These are phyloP conservation scores for Hydrolagus colliei DNA, from an alignment of 2,797 vertebrate genomes.

Conservation along the genomic window DNA sequence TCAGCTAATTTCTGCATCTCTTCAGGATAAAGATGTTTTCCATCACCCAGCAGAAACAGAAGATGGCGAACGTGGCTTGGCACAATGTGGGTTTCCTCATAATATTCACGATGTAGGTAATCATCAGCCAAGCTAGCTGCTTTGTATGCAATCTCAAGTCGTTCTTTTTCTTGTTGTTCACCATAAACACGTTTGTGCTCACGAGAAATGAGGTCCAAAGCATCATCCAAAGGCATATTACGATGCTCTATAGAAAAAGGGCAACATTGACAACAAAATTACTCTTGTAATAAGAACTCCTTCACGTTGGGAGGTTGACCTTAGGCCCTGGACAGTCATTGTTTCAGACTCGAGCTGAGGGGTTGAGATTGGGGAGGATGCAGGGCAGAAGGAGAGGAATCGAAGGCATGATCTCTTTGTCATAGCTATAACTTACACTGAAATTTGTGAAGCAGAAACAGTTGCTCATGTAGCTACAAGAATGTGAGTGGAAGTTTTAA, in stretches of 20 bases:
- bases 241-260: conserved; percentile 52
- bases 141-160: conserved; percentile 52
- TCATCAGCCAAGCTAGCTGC: conserved; percentile 62
- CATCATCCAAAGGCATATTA: conserved; percentile 69
- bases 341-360: no score
- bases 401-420: no score
- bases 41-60: conserved; percentile 57
- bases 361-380: no score
- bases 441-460: no score
- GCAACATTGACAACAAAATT: background rate
- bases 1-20: conserved; percentile 55
- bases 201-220: conserved; percentile 54
- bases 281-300: background rate
- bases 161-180: conserved; percentile 47
- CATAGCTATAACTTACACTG: no score
- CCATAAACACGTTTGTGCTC: conserved; percentile 53
- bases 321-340: no score
- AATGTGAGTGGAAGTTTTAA: background rate
- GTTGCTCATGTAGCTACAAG: no score
- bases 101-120: conserved; percentile 56
- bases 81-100: conserved; percentile 49
- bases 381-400: no score
- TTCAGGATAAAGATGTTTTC: conserved; percentile 56
- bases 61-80: conserved; percentile 55
- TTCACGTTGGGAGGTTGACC: background rate